Percentiles rank a stretch among this genome's conserved stretches.
Conservation (phyloP, 1,140 invertebrate species). For the Dryas iulia region DNA sequence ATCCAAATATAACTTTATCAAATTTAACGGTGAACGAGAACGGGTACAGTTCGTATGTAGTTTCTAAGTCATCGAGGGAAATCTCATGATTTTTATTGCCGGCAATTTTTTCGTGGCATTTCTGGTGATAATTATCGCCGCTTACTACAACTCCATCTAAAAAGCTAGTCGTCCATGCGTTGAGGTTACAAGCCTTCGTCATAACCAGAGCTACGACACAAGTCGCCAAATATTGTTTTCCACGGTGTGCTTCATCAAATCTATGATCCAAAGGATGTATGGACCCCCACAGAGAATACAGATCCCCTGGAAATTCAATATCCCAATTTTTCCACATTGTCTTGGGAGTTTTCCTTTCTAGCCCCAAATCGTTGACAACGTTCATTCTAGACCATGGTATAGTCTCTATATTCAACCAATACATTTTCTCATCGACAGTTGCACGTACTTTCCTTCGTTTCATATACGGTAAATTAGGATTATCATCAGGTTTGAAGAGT, state of each 20-base stretch:
- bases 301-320: conserved; percentile 82
- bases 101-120: conserved; percentile 66
- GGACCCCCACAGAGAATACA: conserved; percentile 82
- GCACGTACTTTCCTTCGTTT: conserved; percentile 50
- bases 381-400: conserved; percentile 80
- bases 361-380: conserved; percentile 72
- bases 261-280: conserved; percentile 78
- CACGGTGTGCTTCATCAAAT: conserved; percentile 68
- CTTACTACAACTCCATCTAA: conserved; percentile 82
- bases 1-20: conserved; percentile 81
- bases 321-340: conserved; percentile 82
- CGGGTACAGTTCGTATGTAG: conserved; percentile 80
- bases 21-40: conserved; percentile 81
- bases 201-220: conserved; percentile 81
- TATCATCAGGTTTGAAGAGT: conserved; percentile 65
- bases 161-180: conserved; percentile 81
- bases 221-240: conserved; percentile 81
- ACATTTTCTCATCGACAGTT: conserved; percentile 76
- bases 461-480: conserved; percentile 62
- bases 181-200: conserved; percentile 79
- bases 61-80: conserved; percentile 77
- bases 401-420: conserved; percentile 77
- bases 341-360: conserved; percentile 68
- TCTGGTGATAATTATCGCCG: conserved; percentile 79
- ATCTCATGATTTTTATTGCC: conserved; percentile 61